Evolutionary conservation across 2,113 vertebrate species (phyloP).

Genomic region (Perccottus glenii): DNA sequence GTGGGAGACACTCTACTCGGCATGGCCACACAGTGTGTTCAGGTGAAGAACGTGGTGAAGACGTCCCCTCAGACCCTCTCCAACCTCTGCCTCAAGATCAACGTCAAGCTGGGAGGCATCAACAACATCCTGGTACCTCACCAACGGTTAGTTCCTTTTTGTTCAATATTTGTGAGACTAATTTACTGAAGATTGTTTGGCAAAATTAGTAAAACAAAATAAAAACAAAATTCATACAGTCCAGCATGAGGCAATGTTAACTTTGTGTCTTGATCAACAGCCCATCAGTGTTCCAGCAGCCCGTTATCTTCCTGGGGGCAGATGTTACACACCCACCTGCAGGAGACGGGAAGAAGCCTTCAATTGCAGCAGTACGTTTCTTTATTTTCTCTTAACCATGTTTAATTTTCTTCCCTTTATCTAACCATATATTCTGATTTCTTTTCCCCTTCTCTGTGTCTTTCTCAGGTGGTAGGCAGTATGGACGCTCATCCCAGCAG

Average conservation of each 20-base stretch:
- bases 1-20: slow-evolving; percentile 96
- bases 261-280: slow-evolving; percentile 63
- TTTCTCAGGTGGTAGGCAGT: slow-evolving; percentile 92
- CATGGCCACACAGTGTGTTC: slow-evolving; percentile 98
- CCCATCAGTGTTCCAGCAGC: slow-evolving; percentile 99
- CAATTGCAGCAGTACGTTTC: slow-evolving; percentile 93
- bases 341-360: slow-evolving; percentile 98
- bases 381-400: not conserved
- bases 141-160: slow-evolving; percentile 85
- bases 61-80: slow-evolving; percentile 98
- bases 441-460: not conserved
- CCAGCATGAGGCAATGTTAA: not conserved
- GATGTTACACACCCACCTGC: slow-evolving; percentile 98
- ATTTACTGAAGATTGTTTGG: no score
- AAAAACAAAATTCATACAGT: not conserved
- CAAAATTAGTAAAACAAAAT: not conserved
- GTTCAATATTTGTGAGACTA: not conserved
- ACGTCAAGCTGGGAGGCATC: slow-evolving; percentile 98
- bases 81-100: slow-evolving; percentile 99
- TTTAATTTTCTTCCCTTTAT: not conserved
- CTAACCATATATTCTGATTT: not conserved
- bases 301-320: slow-evolving; percentile 98
- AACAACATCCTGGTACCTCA: slow-evolving; percentile 99
- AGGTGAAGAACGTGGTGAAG: slow-evolving; percentile 99
- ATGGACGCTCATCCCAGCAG: slow-evolving; percentile 99